Evolutionary conservation across 2,888 invertebrate genomes (phyloP).

Genomic region (Adineta ricciae): DNA sequence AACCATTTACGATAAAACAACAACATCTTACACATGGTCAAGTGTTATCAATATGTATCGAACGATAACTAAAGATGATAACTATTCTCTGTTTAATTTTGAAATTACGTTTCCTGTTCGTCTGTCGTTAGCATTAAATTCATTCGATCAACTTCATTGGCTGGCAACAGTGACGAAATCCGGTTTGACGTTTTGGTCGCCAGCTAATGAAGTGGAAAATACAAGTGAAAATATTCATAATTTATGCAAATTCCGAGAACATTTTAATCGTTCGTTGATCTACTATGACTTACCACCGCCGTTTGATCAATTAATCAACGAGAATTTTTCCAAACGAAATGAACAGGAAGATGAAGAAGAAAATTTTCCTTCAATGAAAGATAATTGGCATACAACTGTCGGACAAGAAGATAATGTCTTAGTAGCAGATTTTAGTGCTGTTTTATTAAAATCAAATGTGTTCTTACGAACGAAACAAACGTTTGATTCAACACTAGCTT

Average conservation of each 20-base stretch:
- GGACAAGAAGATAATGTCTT: not conserved
- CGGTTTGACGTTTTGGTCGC: conserved; percentile 39
- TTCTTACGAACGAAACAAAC: conserved; percentile 17
- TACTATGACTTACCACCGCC: conserved; percentile 27
- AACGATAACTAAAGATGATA: conserved; percentile 38
- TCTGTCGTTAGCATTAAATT: conserved; percentile 40
- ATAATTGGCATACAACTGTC: not conserved
- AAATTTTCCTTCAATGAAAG: conserved; percentile 4
- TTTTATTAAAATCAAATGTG: conserved; percentile 13
- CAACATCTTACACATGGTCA: conserved; percentile 38
- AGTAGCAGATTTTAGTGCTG: not conserved
- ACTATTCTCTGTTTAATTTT: conserved; percentile 5
- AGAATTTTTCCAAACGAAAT: not conserved
- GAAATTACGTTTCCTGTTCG: conserved; percentile 41
- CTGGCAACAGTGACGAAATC: conserved; percentile 41
- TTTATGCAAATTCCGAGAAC: not conserved
- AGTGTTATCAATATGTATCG: conserved; percentile 45
- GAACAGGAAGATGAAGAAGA: not conserved
- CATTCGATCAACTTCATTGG: conserved; percentile 44
- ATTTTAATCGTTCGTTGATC: conserved; percentile 10
- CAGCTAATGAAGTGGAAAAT: conserved; percentile 36
- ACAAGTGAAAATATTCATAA: not conserved
- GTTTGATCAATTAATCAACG: not conserved
- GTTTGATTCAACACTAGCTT: not conserved
- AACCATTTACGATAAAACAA: conserved; percentile 31